Evolutionary conservation across 2,888 invertebrate genomes (phyloP).

Genomic region (Acrobasis consociella): DNA sequence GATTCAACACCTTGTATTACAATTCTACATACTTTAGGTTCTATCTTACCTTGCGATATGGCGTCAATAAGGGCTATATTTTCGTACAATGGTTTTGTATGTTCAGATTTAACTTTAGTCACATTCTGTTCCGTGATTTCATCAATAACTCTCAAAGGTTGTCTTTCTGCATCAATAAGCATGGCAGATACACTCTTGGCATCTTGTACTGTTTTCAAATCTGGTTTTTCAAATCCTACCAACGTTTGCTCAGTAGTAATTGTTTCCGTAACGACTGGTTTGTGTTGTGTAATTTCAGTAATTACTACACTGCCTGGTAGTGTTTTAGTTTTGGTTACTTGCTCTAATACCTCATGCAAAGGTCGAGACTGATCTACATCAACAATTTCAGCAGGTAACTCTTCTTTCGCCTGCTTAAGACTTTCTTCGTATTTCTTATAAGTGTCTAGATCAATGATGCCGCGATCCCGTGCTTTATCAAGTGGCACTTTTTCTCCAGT

Average conservation of each 20-base stretch:
- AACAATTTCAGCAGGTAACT: conserved; percentile 22
- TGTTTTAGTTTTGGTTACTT: conserved; percentile 36
- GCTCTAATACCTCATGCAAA: conserved; percentile 39
- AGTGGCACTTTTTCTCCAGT: conserved; percentile 87
- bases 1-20: conserved; percentile 84
- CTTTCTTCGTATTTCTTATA: conserved; percentile 55
- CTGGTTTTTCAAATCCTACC: conserved; percentile 35
- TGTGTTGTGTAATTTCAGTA: conserved; percentile 44
- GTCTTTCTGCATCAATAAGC: conserved; percentile 74
- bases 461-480: conserved; percentile 87
- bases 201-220: conserved; percentile 42
- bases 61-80: conserved; percentile 84
- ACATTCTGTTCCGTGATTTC: conserved; percentile 77
- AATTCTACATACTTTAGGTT: conserved; percentile 85
- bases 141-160: conserved; percentile 70
- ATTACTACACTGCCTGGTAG: conserved; percentile 38
- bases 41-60: conserved; percentile 85
- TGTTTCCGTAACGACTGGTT: conserved; percentile 45
- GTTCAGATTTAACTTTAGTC: conserved; percentile 58
- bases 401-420: conserved; percentile 25
- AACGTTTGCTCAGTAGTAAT: conserved; percentile 37
- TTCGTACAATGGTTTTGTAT: conserved; percentile 61
- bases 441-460: conserved; percentile 81
- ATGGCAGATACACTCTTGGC: conserved; percentile 63
- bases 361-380: conserved; percentile 16